Conservation (phyloP, 2,888 invertebrate genomes). For the Pasiphila rectangulata region DNA sequence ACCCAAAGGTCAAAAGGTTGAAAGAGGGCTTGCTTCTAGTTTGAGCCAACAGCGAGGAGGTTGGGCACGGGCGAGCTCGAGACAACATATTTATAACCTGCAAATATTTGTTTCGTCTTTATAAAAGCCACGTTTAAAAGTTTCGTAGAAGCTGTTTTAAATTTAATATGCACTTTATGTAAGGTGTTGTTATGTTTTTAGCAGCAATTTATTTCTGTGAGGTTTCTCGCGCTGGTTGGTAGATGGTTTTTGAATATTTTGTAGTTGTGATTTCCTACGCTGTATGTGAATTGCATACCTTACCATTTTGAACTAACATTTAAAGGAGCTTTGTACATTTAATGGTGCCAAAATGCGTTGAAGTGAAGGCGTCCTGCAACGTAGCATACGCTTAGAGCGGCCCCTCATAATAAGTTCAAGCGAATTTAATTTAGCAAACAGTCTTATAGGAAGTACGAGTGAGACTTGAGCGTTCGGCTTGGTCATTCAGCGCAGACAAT, state of each 20-base stretch:
- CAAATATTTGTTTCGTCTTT: slow-evolving; percentile 11
- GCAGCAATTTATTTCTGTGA: too few relatives aligned
- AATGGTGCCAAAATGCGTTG: slow-evolving; percentile 3
- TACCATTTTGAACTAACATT: too few relatives aligned
- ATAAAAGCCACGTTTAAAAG: neutral
- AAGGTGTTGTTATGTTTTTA: too few relatives aligned
- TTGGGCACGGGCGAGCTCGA: slow-evolving; percentile 1
- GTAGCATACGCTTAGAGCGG: slow-evolving; percentile 5
- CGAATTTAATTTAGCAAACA: slow-evolving; percentile 20
- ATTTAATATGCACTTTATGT: too few relatives aligned
- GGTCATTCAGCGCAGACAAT: slow-evolving; percentile 45
- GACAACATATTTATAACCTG: slow-evolving; percentile 8
- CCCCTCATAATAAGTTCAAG: slow-evolving; percentile 11
- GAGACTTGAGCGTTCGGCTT: slow-evolving; percentile 13
- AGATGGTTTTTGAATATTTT: too few relatives aligned
- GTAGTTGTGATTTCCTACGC: too few relatives aligned
- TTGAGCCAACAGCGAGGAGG: slow-evolving; percentile 1
- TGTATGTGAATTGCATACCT: neutral
- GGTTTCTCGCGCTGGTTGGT: too few relatives aligned
- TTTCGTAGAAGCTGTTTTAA: neutral
- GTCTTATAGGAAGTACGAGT: slow-evolving; percentile 11
- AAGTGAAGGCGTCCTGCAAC: slow-evolving; percentile 1
- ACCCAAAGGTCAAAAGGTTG: neutral
- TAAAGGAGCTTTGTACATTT: slow-evolving; percentile 1
- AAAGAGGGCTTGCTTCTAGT: slow-evolving; percentile 1